phyloP scores from a whole-genome alignment of 2,888 invertebrate species.

The Achlya flavicornis region DNA sequence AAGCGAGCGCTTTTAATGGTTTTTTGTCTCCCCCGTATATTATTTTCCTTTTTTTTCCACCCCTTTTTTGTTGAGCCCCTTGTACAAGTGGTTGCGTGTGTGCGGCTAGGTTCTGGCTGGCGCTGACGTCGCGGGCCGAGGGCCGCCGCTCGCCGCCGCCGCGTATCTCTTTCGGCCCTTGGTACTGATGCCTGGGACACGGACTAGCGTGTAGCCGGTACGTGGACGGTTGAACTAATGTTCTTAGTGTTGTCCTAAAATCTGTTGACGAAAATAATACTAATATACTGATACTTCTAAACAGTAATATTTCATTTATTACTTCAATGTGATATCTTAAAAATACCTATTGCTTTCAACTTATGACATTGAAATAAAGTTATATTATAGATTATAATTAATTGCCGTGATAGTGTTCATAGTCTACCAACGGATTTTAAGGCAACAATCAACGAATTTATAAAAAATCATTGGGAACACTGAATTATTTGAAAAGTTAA shows the following conservation, averaged over 20 bases:
- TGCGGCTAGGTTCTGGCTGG: slow-evolving; percentile 72
- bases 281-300: not conserved
- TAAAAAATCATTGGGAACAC: not conserved
- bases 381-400: not conserved
- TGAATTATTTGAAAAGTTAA: not conserved
- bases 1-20: not conserved
- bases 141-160: slow-evolving; percentile 72
- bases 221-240: slow-evolving; percentile 22
- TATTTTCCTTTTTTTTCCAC: slow-evolving; percentile 37
- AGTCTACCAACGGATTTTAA: not conserved
- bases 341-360: not conserved
- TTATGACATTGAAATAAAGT: not conserved
- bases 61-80: slow-evolving; percentile 42
- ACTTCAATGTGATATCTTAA: not conserved
- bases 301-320: not conserved
- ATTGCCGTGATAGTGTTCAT: not conserved
- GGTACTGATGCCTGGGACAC: slow-evolving; percentile 64
- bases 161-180: slow-evolving; percentile 82
- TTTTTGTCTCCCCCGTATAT: slow-evolving; percentile 19
- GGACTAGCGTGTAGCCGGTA: slow-evolving; percentile 42
- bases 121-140: slow-evolving; percentile 61
- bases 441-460: not conserved
- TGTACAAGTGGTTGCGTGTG: slow-evolving; percentile 33
- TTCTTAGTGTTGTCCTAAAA: slow-evolving; percentile 15
- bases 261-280: not conserved